A percentile compares a stretch with the other conserved stretches of the same genome.
Evolutionary conservation across 2,888 invertebrate genomes (phyloP).

Genomic region (Pandemis cinnamomeana): DNA sequence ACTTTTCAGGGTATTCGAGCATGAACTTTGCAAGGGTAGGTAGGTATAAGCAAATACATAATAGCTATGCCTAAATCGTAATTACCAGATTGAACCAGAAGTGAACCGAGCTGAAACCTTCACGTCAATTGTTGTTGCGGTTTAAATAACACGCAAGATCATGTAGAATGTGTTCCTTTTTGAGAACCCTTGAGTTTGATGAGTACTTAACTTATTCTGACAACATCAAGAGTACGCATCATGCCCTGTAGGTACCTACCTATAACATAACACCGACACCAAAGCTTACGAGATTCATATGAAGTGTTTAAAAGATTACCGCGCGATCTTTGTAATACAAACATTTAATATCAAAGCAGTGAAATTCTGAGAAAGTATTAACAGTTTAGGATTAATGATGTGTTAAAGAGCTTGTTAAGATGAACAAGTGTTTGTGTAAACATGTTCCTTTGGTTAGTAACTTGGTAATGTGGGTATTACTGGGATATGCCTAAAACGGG

Average conservation of each 20-base stretch:
- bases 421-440: constrained; percentile 52
- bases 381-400: constrained; percentile 37
- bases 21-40: neutral
- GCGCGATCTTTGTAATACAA: constrained; percentile 12
- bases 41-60: too few relatives aligned
- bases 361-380: constrained; percentile 39
- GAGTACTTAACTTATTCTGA: constrained; percentile 24
- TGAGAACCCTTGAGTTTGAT: constrained; percentile 33
- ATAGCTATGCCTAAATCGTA: too few relatives aligned
- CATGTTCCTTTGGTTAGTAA: constrained; percentile 45
- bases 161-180: constrained; percentile 18
- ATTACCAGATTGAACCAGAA: neutral
- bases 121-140: constrained; percentile 19
- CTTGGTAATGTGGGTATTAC: constrained; percentile 2
- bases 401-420: constrained; percentile 44
- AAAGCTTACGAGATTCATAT: constrained; percentile 10
- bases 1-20: neutral
- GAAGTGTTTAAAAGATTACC: constrained; percentile 27
- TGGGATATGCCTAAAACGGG: constrained; percentile 14
- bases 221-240: constrained; percentile 6
- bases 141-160: constrained; percentile 22
- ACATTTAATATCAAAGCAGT: constrained; percentile 33
- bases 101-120: neutral
- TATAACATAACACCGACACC: neutral
- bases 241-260: too few relatives aligned